phyloP scores from a whole-genome alignment of 2,113 vertebrate genomes.

The Acrocephalus kingi region DNA sequence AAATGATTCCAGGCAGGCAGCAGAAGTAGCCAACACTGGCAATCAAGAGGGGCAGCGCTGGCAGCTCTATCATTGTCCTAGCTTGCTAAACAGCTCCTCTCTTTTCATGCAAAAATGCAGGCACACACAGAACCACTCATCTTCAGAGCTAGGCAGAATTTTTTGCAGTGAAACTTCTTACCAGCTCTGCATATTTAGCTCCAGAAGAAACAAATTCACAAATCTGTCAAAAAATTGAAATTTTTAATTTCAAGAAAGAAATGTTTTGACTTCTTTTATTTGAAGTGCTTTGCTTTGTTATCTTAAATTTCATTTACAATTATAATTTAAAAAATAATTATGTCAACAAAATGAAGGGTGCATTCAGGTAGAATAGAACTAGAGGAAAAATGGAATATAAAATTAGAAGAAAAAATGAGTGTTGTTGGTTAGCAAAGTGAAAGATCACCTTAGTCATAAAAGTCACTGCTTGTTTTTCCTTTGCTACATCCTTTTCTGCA shows the following conservation, averaged over 20 bases:
- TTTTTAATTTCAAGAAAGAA: slow-evolving; percentile 28
- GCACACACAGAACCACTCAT: background rate
- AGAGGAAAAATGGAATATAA: background rate
- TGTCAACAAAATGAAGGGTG: background rate
- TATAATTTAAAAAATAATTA: background rate
- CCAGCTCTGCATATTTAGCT: slow-evolving; percentile 37
- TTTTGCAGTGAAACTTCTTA: slow-evolving; percentile 30
- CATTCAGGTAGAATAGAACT: background rate
- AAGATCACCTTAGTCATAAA: background rate
- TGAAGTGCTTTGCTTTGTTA: slow-evolving; percentile 35
- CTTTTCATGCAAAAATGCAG: background rate
- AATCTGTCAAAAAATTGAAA: slow-evolving; percentile 10
- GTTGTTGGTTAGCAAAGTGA: background rate
- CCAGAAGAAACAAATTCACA: slow-evolving; percentile 30
- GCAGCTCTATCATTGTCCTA: background rate
- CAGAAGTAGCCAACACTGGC: background rate
- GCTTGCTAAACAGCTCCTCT: background rate
- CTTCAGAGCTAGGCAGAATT: background rate
- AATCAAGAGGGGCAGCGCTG: background rate
- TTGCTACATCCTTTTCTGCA: background rate
- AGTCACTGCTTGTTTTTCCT: background rate
- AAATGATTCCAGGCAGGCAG: background rate
- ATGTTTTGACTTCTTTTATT: slow-evolving; percentile 33
- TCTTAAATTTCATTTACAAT: background rate
- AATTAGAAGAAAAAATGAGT: background rate